phyloP scores from a whole-genome alignment of 2,888 invertebrate genomes.

The Parapristionchus giblindavisi region DNA sequence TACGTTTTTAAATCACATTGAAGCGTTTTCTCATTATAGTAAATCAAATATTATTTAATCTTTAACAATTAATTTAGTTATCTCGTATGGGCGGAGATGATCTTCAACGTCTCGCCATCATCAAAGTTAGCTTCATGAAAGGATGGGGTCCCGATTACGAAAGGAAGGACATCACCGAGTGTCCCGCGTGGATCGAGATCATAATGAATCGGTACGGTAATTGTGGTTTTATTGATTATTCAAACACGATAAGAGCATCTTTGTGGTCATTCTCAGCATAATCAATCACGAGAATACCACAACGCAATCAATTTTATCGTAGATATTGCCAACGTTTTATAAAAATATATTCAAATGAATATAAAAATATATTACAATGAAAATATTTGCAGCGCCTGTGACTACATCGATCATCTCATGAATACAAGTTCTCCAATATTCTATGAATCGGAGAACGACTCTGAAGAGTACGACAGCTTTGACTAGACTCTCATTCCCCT shows the following conservation, averaged over 20 bases:
- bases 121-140: constrained; percentile 97
- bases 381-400: constrained; percentile 1
- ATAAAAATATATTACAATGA: not conserved
- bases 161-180: constrained; percentile 88
- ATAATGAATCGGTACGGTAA: constrained; percentile 46
- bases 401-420: constrained; percentile 26
- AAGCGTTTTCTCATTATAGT: not conserved
- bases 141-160: constrained; percentile 99
- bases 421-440: not conserved
- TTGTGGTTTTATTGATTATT: not conserved
- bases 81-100: constrained; percentile 80
- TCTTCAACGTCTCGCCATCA: constrained; percentile 97
- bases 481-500: not conserved
- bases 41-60: not conserved
- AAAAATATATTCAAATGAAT: too few relatives aligned
- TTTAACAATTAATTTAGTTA: constrained; percentile 46
- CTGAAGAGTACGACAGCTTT: not conserved
- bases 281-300: too few relatives aligned
- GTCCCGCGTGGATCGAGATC: constrained; percentile 99
- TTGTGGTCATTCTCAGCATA: too few relatives aligned
- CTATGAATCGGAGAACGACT: not conserved
- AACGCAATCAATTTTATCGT: too few relatives aligned
- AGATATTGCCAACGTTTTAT: too few relatives aligned
- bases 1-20: not conserved
- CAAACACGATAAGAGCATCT: too few relatives aligned